These are phyloP conservation scores for Trinorchestia longiramus DNA, from an alignment of 1,140 invertebrate genomes.

Conservation along the genomic window DNA sequence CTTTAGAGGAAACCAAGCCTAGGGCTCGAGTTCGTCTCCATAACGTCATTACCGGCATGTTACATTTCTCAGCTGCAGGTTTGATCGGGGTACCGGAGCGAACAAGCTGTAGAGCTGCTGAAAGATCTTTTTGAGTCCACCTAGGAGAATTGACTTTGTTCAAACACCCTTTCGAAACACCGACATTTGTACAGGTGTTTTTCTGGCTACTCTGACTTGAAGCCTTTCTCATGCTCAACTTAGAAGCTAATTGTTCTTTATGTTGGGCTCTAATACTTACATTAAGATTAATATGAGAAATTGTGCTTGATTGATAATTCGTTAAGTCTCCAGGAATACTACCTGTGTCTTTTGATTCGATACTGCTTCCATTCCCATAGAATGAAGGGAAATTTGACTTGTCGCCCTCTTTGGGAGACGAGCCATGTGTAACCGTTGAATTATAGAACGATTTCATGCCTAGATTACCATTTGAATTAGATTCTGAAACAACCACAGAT, in stretches of 20 bases:
- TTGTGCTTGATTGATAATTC: background rate
- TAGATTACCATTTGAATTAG: background rate
- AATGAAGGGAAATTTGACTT: background rate
- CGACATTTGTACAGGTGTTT: background rate
- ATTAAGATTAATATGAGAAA: constrained; percentile 20
- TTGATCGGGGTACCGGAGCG: constrained; percentile 65
- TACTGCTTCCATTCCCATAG: background rate
- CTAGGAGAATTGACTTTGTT: constrained; percentile 59
- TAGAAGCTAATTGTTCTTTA: constrained; percentile 12
- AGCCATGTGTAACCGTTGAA: background rate
- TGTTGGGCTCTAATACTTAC: background rate
- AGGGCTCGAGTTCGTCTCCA: constrained; percentile 66
- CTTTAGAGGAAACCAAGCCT: constrained; percentile 62
- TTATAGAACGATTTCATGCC: background rate
- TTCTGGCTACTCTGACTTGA: background rate
- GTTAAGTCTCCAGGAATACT: background rate
- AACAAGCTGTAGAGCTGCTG: constrained; percentile 65
- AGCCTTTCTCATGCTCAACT: background rate
- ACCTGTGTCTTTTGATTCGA: background rate
- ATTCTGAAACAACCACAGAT: background rate
- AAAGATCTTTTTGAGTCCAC: constrained; percentile 64
- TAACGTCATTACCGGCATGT: constrained; percentile 67
- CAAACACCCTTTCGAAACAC: background rate
- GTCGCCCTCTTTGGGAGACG: background rate
- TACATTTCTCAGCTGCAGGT: constrained; percentile 63